These are phyloP conservation scores for Callipepla squamata DNA, from an alignment of 2,113 vertebrate genomes.

Conservation along the genomic window DNA sequence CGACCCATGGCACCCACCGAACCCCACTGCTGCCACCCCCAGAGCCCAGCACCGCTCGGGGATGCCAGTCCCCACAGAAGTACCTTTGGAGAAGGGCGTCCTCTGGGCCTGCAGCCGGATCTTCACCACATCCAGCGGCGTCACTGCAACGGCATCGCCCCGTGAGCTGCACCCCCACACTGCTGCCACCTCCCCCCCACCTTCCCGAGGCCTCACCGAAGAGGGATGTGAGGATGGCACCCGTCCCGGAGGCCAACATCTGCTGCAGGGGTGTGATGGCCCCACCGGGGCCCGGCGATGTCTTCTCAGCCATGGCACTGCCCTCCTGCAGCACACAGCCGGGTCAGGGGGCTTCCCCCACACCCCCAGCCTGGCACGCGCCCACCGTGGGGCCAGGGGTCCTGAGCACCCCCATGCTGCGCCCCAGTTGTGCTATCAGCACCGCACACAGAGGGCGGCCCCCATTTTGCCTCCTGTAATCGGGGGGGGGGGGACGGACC, in stretches of 20 bases:
- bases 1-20: neutral
- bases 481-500: neutral
- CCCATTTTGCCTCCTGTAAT: neutral
- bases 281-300: neutral
- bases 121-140: conserved; percentile 94
- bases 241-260: conserved; percentile 93
- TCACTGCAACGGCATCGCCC: conserved; percentile 76
- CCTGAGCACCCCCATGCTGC: too few relatives aligned
- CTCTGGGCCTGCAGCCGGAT: conserved; percentile 93
- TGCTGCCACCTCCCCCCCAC: rapidly evolving
- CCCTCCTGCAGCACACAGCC: conserved; percentile 55
- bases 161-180: neutral
- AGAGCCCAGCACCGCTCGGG: neutral
- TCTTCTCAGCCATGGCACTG: conserved; percentile 83
- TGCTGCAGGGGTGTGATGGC: conserved; percentile 92
- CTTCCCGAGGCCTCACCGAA: conserved; percentile 80
- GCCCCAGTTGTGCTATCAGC: neutral
- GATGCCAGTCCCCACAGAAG: neutral
- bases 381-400: neutral
- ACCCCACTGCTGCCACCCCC: neutral
- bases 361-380: neutral
- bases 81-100: conserved; percentile 84
- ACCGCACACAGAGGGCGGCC: neutral
- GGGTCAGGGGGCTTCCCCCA: neutral
- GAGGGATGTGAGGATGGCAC: conserved; percentile 91